Evolutionary conservation across 2,888 invertebrate species (phyloP).

Genomic region (Lasioglossum malachurum): DNA sequence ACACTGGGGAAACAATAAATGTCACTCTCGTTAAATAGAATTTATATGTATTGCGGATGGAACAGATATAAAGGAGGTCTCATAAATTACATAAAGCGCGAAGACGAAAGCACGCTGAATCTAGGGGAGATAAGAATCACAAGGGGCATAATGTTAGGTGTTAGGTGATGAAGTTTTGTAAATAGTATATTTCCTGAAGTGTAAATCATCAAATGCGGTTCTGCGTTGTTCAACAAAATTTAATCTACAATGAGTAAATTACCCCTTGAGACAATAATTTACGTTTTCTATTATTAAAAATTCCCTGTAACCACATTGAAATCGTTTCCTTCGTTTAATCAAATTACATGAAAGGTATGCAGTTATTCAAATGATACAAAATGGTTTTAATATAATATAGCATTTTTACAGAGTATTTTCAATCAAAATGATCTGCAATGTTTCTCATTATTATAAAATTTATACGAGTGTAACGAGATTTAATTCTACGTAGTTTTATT

Average conservation of each 20-base stretch:
- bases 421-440: background rate
- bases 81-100: background rate
- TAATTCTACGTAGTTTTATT: background rate
- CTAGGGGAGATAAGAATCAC: conserved; percentile 8
- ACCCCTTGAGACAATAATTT: background rate
- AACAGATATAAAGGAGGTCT: conserved; percentile 10
- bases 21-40: conserved; percentile 16
- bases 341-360: background rate
- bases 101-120: conserved; percentile 4
- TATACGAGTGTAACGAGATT: background rate
- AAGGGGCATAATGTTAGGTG: conserved; percentile 20
- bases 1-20: conserved; percentile 13
- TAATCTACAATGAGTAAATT: background rate
- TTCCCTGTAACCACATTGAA: background rate
- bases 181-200: background rate
- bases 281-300: background rate
- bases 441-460: background rate
- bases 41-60: conserved; percentile 16
- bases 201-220: conserved; percentile 7
- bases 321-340: background rate
- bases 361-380: background rate
- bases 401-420: background rate
- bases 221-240: background rate
- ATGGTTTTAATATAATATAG: background rate
- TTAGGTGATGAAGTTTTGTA: conserved; percentile 19